A percentile compares a stretch with the other conserved stretches of the same genome.
Evolutionary conservation across 2,888 invertebrate species (phyloP).

Genomic region (Cryptus viduatorius): DNA sequence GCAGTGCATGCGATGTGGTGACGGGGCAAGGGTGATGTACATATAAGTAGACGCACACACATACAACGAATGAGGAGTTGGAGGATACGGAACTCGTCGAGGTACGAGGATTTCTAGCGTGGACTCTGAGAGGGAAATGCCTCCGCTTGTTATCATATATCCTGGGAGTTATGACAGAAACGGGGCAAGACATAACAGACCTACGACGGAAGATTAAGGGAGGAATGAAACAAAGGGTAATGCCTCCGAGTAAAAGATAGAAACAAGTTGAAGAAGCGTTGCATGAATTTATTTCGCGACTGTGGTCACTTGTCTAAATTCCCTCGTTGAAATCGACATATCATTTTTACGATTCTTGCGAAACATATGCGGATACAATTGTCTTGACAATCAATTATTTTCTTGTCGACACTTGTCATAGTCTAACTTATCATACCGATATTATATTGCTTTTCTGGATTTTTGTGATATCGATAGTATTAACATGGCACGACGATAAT

Average conservation of each 20-base stretch:
- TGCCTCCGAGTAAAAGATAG: constrained; percentile 18
- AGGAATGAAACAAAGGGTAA: constrained; percentile 34
- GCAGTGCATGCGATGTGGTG: constrained; percentile 63
- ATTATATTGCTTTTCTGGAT: too few species aligned
- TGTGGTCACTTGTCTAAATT: constrained; percentile 29
- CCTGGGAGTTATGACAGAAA: constrained; percentile 62
- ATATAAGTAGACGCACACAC: not conserved
- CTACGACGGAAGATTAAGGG: constrained; percentile 21
- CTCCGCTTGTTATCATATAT: constrained; percentile 61
- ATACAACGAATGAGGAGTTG: not conserved
- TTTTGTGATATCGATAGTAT: too few species aligned
- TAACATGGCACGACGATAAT: too few species aligned
- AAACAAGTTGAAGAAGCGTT: constrained; percentile 39
- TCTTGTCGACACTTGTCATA: not conserved
- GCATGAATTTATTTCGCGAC: constrained; percentile 36
- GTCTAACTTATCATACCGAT: not conserved
- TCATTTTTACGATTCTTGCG: constrained; percentile 34
- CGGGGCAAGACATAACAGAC: constrained; percentile 51
- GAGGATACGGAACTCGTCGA: constrained; percentile 22
- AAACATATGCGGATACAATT: not conserved
- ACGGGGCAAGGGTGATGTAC: constrained; percentile 17
- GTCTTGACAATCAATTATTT: not conserved
- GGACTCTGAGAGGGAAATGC: constrained; percentile 39
- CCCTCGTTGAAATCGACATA: not conserved
- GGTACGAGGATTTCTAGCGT: constrained; percentile 45